Evolutionary conservation across 2,888 invertebrate species (phyloP).

Genomic region (Amiota minor): DNA sequence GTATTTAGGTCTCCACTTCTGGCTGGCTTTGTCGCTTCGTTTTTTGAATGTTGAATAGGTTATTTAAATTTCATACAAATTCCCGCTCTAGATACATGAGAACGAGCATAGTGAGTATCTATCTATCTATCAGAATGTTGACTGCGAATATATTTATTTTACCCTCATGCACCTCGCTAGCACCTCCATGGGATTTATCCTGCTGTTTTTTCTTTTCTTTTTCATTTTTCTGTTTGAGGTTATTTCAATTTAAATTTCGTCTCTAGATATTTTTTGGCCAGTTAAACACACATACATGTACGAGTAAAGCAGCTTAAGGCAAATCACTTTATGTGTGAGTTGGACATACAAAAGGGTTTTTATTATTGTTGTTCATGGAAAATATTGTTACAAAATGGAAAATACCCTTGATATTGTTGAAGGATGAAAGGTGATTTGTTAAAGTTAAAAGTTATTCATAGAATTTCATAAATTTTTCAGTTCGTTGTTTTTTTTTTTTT

Average conservation of each 20-base stretch:
- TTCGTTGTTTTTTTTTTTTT: no score
- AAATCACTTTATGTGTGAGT: background rate
- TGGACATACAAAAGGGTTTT: background rate
- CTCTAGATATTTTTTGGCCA: constrained; percentile 24
- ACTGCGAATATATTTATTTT: constrained; percentile 37
- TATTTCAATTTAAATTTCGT: background rate
- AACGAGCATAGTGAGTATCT: no score
- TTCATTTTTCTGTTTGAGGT: background rate
- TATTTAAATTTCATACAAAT: constrained; percentile 68
- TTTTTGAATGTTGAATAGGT: constrained; percentile 67
- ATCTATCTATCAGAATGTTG: constrained; percentile 54
- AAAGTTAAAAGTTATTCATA: no score
- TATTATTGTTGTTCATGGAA: no score
- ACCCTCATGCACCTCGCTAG: background rate
- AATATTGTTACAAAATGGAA: no score
- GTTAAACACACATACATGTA: constrained; percentile 27
- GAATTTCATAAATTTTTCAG: no score
- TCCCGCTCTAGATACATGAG: background rate
- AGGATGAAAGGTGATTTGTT: no score
- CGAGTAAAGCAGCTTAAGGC: constrained; percentile 24
- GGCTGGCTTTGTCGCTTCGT: constrained; percentile 57
- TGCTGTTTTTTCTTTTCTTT: constrained; percentile 6
- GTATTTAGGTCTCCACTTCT: constrained; percentile 61
- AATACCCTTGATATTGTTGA: no score
- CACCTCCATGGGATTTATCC: background rate